Percentiles rank a stretch among this genome's conserved stretches.
These are phyloP conservation scores for human DNA, from an alignment of 2,113 vertebrate species.

Conservation along the genomic window DNA sequence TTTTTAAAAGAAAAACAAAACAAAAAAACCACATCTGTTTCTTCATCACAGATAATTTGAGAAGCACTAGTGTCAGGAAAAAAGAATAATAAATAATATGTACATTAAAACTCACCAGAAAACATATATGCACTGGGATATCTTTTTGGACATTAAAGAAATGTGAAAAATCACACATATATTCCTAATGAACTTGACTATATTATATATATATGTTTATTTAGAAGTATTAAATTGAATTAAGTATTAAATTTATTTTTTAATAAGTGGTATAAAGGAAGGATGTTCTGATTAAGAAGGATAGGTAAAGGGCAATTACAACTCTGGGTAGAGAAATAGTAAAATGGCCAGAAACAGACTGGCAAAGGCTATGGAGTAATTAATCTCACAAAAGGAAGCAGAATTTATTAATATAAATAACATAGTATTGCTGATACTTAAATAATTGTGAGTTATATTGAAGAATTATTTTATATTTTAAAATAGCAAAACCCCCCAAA, in stretches of 20 bases:
- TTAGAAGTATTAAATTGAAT: neutral
- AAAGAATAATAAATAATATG: neutral
- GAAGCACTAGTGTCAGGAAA: neutral
- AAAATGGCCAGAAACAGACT: neutral
- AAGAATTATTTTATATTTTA: neutral
- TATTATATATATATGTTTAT: neutral
- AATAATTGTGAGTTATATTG: neutral
- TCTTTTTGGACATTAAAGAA: neutral
- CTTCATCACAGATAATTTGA: neutral
- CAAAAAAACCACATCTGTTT: neutral
- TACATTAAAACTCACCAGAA: neutral
- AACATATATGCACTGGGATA: neutral
- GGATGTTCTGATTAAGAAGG: neutral
- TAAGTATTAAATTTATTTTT: too few species aligned
- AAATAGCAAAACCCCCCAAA: neutral
- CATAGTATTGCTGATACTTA: neutral
- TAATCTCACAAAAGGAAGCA: neutral
- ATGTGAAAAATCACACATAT: neutral
- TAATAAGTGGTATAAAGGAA: neutral
- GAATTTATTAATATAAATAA: neutral
- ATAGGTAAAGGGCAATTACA: neutral
- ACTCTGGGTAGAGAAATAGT: neutral
- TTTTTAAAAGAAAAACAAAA: neutral
- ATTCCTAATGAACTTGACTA: neutral
- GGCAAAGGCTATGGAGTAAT: neutral